Evolutionary conservation across 1,140 invertebrate genomes (phyloP), one percentile per base, ranked within the genome.

Genomic region (Zaprionus inermis): DNA sequence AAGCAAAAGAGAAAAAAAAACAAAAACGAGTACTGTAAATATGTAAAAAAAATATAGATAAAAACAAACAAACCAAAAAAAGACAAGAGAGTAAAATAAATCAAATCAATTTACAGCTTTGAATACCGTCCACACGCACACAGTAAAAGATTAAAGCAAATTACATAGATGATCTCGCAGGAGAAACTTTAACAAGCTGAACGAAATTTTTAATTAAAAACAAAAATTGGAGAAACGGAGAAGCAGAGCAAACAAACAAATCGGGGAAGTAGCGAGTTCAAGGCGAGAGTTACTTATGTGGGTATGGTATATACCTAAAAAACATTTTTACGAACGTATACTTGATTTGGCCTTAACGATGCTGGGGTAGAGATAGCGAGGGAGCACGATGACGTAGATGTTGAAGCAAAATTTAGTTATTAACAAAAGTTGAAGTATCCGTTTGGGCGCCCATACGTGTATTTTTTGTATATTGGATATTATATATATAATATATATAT

Each of bases 71-170:
- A 60, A 28, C 22, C 28, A 30, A 59, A 77, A 34, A 56, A 63
- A 60, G 30, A 32, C 41, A 72, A 74, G 57, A 81, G 64, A 76
- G 55, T 76, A 79, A 71, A 80, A 85, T 75, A 89, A 84, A 84
- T 85, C 75, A 81, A 82, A 81, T 91, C 85, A 89, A 91, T 88
- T 90, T 91, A 91, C 88, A 91, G 90, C 90, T 91, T 91, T 91
- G 90, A 91, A 91, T 84, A 91, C 90, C 90, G 90, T 91, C 90
- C 90, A 91, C 90, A 90, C 90, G 88, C 88, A 90, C 79, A 88
- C 88, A 90, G 72, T 76, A 90, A 84, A 82, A 52, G 68, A 75
- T 72, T 65, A 73, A 51, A 81, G 52, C 76, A 61, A 68, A 65
- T 44, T 66, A 74, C 55, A 74, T 41, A 51, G 34, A 70, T 46